Percentiles rank a stretch among this genome's conserved stretches.
Evolutionary conservation across 53 echinoderm and acorn worm genomes (phyloP).

Genomic region (Hippasteria phrygiana): DNA sequence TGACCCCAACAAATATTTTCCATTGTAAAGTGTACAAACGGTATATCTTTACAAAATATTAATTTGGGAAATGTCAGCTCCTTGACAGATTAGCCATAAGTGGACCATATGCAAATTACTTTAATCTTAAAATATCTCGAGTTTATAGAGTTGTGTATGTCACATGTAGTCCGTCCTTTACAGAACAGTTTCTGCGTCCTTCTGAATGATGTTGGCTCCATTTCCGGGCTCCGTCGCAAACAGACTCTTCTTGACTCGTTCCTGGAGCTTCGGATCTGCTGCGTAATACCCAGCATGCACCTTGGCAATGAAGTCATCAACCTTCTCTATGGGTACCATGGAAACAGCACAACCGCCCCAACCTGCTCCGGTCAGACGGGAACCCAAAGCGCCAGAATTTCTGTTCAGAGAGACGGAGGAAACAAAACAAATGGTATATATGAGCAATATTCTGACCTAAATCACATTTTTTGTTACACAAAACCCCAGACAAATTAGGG

Average conservation of each 20-base stretch:
- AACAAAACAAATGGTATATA: not conserved
- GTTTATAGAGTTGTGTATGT: no score
- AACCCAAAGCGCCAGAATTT: conserved; percentile 89
- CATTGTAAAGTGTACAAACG: no score
- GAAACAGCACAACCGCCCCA: conserved; percentile 99
- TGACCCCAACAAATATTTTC: no score
- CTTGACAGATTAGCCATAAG: no score
- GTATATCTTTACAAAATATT: no score
- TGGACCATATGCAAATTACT: no score
- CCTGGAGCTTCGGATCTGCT: conserved; percentile 71
- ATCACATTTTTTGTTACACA: no score
- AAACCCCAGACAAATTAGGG: no score
- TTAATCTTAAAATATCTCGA: no score
- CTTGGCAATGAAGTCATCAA: conserved; percentile 76
- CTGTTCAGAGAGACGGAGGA: conserved; percentile 53
- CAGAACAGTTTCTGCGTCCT: conserved; percentile 33
- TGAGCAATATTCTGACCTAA: not conserved
- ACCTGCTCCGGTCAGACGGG: conserved; percentile 97
- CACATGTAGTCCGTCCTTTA: not conserved
- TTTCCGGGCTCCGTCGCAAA: conserved; percentile 85
- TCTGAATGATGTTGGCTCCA: conserved; percentile 73
- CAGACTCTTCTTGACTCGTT: conserved; percentile 69
- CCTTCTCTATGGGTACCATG: conserved; percentile 80
- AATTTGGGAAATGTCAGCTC: no score
- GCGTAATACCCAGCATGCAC: conserved; percentile 81